Conservation (phyloP, 1,140 invertebrate genomes). For the Drosophila sucinea region DNA sequence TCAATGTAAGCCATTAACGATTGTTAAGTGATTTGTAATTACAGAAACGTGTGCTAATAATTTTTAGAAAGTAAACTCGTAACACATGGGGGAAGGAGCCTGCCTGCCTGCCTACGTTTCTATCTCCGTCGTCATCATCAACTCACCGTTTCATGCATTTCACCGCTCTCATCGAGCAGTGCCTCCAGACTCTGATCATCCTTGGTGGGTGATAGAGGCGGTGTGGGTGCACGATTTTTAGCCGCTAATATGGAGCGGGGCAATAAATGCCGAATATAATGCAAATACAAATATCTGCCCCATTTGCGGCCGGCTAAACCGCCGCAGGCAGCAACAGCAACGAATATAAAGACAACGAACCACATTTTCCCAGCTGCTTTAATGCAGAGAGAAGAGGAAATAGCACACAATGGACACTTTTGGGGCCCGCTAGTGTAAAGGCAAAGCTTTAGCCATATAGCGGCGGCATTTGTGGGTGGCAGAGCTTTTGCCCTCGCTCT, state of each 20-base stretch:
- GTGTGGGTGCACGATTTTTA: slow-evolving; percentile 79
- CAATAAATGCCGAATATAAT: slow-evolving; percentile 73
- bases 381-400: slow-evolving; percentile 22
- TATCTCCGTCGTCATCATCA: background rate
- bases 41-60: slow-evolving; percentile 49
- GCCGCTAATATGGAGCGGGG: slow-evolving; percentile 68
- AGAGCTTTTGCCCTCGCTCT: slow-evolving; percentile 24
- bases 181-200: slow-evolving; percentile 80
- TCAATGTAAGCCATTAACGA: slow-evolving; percentile 53
- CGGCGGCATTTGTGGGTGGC: slow-evolving; percentile 22
- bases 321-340: slow-evolving; percentile 56
- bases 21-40: slow-evolving; percentile 41
- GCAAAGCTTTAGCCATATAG: slow-evolving; percentile 48
- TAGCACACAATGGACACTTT: slow-evolving; percentile 30
- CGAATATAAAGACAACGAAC: slow-evolving; percentile 56
- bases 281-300: slow-evolving; percentile 77
- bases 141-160: slow-evolving; percentile 83
- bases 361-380: slow-evolving; percentile 66
- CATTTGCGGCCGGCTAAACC: slow-evolving; percentile 75
- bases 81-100: background rate
- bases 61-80: background rate
- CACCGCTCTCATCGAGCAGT: slow-evolving; percentile 75
- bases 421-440: slow-evolving; percentile 50
- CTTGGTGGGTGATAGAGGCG: slow-evolving; percentile 72
- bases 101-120: background rate